Evolutionary conservation across 2,888 invertebrate genomes (phyloP), one percentile per base, ranked within the genome.

Genomic region (Acanthosoma haemorrhoidale): DNA sequence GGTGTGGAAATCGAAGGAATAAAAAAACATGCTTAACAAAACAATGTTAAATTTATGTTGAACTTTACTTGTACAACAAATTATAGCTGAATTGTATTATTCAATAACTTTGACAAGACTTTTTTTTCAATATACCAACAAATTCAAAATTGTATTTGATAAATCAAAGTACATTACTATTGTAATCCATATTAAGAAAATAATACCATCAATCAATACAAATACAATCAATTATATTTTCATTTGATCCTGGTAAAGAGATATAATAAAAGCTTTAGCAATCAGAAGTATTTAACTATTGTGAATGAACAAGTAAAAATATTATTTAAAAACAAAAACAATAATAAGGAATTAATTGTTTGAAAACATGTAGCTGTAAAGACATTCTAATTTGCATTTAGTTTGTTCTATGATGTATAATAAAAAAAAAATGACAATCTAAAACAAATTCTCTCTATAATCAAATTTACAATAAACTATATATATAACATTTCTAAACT

Each of bases 381-480:
- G 64, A 64, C 64, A 61, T 32, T 6, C 43, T 21, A 34, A 38
- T 51, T 34, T 36, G 15, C 43, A 36, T 16, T 60, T n/a, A 59
- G 39, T 69, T 34, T 39, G 63, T 25, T 63, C 11, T 36, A 36
- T 15, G 39, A 31, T 16, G 21, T 58, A 15, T 4, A 41, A 29
- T 51, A 57, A 64, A 60, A 63, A 60, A 68, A 57, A 64, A 32
- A 21, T 43, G 39, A 64, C 34, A 43, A 70, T 64, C 70, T 70
- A 70, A 64, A 70, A 70, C 57, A 66, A 66, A 70, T 43, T 57
- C 51, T 64, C 39, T 43, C 39, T 38, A 59, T 64, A 73, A 72
- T 59, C 64, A 68, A 73, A 72, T 72, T 70, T 72, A 72, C 73
- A 73, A 72, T 73, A 67, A 71, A 70, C 71, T 73, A 72, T 72